These are phyloP conservation scores for Bos taurus DNA, from an alignment of 2,113 vertebrate species.

Conservation along the genomic window DNA sequence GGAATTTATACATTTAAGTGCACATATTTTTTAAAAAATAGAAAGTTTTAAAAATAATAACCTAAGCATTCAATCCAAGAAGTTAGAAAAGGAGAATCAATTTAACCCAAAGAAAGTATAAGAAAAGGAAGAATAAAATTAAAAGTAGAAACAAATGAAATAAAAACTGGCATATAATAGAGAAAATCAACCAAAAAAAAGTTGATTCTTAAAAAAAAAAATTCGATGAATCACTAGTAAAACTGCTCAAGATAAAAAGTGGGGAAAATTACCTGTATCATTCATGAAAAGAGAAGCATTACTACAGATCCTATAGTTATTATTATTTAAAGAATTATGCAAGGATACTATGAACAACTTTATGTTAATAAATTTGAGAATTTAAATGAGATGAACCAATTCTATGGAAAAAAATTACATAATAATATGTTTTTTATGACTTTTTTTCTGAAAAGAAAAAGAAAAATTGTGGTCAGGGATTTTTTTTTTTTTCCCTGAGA, in stretches of 20 bases:
- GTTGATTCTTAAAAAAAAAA: background rate
- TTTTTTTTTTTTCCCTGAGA: background rate
- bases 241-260: background rate
- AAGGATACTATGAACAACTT: background rate
- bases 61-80: background rate
- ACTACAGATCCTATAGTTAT: background rate
- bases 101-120: background rate
- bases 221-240: background rate
- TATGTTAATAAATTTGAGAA: background rate
- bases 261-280: background rate
- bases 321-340: background rate
- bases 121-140: background rate
- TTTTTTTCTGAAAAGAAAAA: background rate
- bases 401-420: background rate
- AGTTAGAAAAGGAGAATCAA: background rate
- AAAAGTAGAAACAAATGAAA: background rate
- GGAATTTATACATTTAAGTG: background rate
- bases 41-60: background rate
- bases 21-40: background rate
- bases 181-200: background rate
- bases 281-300: background rate
- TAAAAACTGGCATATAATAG: background rate
- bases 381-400: background rate
- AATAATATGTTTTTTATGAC: background rate
- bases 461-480: background rate